Conservation (phyloP, 2,888 invertebrate genomes). For the Drosophila neonasuta region DNA sequence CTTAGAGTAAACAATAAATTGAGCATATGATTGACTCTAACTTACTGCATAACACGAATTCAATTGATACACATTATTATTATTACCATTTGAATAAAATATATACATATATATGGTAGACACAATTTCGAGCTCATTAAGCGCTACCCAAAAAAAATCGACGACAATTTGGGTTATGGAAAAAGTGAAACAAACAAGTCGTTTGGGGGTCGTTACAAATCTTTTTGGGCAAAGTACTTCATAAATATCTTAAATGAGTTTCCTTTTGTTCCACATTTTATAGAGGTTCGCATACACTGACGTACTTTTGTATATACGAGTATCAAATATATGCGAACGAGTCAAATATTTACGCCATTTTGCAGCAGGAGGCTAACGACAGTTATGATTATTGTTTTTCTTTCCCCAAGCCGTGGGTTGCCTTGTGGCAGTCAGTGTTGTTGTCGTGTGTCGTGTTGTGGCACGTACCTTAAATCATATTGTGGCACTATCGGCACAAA, state of each 20-base stretch:
- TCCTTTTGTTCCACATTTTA: constrained; percentile 70
- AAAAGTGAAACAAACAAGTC: constrained; percentile 33
- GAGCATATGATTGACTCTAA: constrained; percentile 9
- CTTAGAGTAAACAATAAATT: constrained; percentile 8
- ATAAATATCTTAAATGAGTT: constrained; percentile 75
- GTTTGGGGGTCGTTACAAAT: constrained; percentile 58
- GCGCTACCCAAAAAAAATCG: constrained; percentile 6
- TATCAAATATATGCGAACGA: constrained; percentile 17
- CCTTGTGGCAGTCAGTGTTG: no score
- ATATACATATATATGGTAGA: not conserved
- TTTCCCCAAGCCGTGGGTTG: constrained; percentile 10
- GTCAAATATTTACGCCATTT: constrained; percentile 54
- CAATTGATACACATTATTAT: constrained; percentile 21
- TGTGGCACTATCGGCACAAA: constrained; percentile 72
- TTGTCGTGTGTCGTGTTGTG: constrained; percentile 9
- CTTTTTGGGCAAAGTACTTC: constrained; percentile 64
- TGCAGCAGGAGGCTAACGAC: constrained; percentile 47
- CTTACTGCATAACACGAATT: constrained; percentile 2
- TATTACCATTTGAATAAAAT: constrained; percentile 14
- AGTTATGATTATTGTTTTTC: constrained; percentile 70
- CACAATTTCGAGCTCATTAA: constrained; percentile 54
- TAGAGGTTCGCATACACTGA: constrained; percentile 25
- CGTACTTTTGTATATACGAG: no score
- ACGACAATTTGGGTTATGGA: constrained; percentile 25
- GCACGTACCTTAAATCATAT: constrained; percentile 65